A percentile compares a stretch with the other conserved stretches of the same genome.
Evolutionary conservation across 2,113 vertebrate genomes (phyloP).

Genomic region (Hippopotamus amphibius): DNA sequence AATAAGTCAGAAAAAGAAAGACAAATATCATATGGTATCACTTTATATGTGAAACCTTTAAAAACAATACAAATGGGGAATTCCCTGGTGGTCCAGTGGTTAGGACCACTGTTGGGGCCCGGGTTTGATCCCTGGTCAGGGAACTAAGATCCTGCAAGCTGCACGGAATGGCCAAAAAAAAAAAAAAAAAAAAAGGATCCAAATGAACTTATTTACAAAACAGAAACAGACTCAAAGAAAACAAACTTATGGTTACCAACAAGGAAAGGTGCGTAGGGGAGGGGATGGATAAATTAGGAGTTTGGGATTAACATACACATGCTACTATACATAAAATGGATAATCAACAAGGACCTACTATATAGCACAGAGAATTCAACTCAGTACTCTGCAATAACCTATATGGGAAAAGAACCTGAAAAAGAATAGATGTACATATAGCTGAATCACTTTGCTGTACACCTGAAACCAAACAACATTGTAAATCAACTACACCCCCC

Average conservation of each 20-base stretch:
- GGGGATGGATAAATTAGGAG: background rate
- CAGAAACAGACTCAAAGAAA: background rate
- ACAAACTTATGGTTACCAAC: background rate
- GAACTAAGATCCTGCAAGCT: too few species aligned
- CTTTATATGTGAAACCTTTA: background rate
- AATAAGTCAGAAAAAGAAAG: background rate
- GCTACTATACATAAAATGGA: too few species aligned
- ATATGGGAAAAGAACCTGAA: background rate
- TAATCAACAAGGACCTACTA: background rate
- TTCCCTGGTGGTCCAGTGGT: too few species aligned
- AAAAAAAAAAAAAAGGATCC: background rate
- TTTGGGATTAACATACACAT: background rate
- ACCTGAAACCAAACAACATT: background rate
- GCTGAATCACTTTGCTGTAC: background rate
- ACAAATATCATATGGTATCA: background rate
- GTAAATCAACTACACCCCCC: background rate
- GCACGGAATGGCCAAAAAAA: too few species aligned
- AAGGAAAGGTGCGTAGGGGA: background rate
- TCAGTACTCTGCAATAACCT: background rate
- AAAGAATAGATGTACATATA: background rate
- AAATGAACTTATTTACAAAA: background rate
- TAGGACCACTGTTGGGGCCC: too few species aligned
- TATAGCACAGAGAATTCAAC: background rate
- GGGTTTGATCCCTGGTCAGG: too few species aligned
- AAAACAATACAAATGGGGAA: background rate